Evolutionary conservation across 2,888 invertebrate species (phyloP).

Genomic region (Protonemura montana): DNA sequence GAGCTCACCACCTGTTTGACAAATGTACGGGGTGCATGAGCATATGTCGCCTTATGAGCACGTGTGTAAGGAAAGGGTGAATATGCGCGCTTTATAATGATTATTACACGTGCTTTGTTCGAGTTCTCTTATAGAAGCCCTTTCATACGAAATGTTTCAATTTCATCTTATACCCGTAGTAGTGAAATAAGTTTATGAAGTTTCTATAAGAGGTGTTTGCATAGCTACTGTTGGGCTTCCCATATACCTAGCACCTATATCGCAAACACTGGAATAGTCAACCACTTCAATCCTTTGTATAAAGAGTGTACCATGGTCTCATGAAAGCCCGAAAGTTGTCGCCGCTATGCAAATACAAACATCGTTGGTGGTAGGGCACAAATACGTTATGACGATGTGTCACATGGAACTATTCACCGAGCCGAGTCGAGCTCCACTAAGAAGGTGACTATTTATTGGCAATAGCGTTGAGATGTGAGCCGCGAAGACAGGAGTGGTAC

Average conservation of each 20-base stretch:
- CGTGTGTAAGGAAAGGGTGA: neutral
- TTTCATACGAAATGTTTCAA: neutral
- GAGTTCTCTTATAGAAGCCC: conserved; percentile 7
- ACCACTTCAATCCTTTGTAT: neutral
- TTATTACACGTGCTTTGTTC: conserved; percentile 12
- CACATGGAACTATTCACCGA: neutral
- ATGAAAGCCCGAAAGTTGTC: neutral
- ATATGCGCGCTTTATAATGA: neutral
- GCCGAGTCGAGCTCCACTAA: neutral
- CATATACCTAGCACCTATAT: neutral
- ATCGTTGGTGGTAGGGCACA: neutral
- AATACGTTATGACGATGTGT: conserved; percentile 14
- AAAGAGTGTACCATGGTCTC: neutral
- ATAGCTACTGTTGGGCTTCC: conserved; percentile 5
- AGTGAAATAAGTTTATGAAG: neutral
- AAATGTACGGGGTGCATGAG: neutral
- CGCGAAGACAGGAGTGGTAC: neutral
- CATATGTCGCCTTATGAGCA: neutral
- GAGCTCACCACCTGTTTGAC: conserved; percentile 71
- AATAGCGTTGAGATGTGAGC: neutral
- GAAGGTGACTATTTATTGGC: conserved; percentile 16
- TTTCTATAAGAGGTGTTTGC: conserved; percentile 1
- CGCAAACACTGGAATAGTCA: neutral
- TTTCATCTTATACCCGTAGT: neutral
- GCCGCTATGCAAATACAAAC: conserved; percentile 12